phyloP scores from a whole-genome alignment of 2,113 vertebrate species.

The Perca schrenkii region DNA sequence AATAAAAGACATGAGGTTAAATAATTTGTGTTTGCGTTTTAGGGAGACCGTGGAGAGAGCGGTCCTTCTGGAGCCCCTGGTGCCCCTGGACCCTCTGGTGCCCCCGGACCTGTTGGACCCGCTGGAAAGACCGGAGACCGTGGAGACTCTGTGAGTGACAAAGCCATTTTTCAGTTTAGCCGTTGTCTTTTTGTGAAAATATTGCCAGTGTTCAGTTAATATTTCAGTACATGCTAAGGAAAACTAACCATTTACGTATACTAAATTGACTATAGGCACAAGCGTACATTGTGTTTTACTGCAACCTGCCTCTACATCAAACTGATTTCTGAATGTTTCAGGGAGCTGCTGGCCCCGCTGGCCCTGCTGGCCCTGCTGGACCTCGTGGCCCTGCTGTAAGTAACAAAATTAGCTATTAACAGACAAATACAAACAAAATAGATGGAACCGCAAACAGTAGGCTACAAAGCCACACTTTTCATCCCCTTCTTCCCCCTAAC shows the following conservation, averaged over 20 bases:
- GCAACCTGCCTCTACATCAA: background rate
- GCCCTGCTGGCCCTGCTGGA: conserved; percentile 91
- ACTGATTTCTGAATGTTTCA: conserved; percentile 58
- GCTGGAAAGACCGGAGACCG: conserved; percentile 97
- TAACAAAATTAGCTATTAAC: conserved; percentile 49
- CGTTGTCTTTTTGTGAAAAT: background rate
- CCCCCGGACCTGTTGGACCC: conserved; percentile 94
- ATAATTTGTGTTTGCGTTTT: conserved; percentile 11
- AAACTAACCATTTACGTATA: background rate
- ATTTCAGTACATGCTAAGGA: background rate
- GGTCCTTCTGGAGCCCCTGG: conserved; percentile 91
- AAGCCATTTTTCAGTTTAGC: background rate
- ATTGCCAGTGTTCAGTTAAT: background rate
- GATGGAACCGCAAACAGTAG: background rate
- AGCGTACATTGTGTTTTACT: background rate
- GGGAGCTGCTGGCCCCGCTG: conserved; percentile 93
- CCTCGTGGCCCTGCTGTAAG: conserved; percentile 95
- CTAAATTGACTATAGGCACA: background rate
- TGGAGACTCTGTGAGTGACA: conserved; percentile 93
- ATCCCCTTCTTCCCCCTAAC: background rate
- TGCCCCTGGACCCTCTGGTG: conserved; percentile 94
- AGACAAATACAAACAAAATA: background rate
- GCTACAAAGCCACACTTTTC: background rate
- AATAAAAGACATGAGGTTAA: background rate
- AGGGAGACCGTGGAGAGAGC: conserved; percentile 96